Evolutionary conservation across 2,113 vertebrate species (phyloP), one percentile per base, ranked within the genome.

Genomic region (Pedetes capensis): DNA sequence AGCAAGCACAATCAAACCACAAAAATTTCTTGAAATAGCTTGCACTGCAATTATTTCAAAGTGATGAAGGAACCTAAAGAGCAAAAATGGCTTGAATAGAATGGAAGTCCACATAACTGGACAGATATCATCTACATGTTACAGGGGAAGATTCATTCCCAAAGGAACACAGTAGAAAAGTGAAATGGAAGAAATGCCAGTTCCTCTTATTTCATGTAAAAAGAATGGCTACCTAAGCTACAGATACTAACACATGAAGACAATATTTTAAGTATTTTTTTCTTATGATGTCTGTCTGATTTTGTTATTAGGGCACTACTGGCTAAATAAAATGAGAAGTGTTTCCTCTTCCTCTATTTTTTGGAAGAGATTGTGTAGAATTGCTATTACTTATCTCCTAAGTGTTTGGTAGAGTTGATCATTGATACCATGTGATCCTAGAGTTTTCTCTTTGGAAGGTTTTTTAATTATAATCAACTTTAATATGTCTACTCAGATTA

Each of bases 101-200:
- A 92, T 49, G 61, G 63, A 95, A 84, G 75, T 85, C 53, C 66
- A 78, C 25, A 22, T 76, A 76, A 81, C 37, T 95, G 44, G 57
- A 72, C 49, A 75, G 11, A n/a, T 57, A 27, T 47, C 34, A 69
- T 61, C 44, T 75, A 39, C n/a, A 84, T 87, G 47, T 88, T 82
- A 57, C 37, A 23, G 18, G 55, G 14, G 18, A 82, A 32, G 49
- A 71, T 89, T 39, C 34, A 18, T 74, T 75, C 91, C 37, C 64
- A 89, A 84, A 89, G 59, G 92, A 97, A 96, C 39, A 84, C 75
- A 85, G 27, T n/a, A 55, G 37, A 78, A 55, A 81, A 13, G 1
- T 86, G 75, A 84, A 95, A 87, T 71, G 59, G 18, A 94, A 96
- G 78, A 89, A 95, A 93, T 63, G 71, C 18, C 18, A 68, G 53